phyloP scores from a whole-genome alignment of 2,113 vertebrate species.

The Lichenostomus cassidix region DNA sequence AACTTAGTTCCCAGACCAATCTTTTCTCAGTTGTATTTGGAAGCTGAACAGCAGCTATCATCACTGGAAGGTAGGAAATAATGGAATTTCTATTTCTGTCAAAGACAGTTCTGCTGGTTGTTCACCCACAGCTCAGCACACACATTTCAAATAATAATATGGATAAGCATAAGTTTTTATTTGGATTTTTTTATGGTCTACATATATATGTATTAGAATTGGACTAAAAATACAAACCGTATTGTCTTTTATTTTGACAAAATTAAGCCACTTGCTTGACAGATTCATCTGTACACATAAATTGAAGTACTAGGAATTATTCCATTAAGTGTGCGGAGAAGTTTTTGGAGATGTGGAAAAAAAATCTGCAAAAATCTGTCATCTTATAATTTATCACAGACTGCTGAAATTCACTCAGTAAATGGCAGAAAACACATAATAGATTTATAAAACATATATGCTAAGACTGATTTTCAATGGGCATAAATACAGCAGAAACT shows the following conservation, averaged over 20 bases:
- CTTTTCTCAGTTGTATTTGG: constrained; percentile 95
- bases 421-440: not conserved
- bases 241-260: not conserved
- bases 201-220: not conserved
- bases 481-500: not conserved
- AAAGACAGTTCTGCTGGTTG: not conserved
- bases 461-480: not conserved
- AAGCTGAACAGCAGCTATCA: constrained; percentile 84
- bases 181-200: not conserved
- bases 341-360: not conserved
- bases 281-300: not conserved
- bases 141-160: not conserved
- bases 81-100: constrained; percentile 6
- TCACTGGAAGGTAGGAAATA: constrained; percentile 81
- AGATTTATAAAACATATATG: not conserved
- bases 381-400: not conserved
- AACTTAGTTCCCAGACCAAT: constrained; percentile 88
- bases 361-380: not conserved
- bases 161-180: not conserved
- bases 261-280: not conserved
- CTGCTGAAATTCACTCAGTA: not conserved
- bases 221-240: not conserved
- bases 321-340: not conserved
- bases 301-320: not conserved
- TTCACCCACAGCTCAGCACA: not conserved